Evolutionary conservation across 2,797 vertebrate genomes (phyloP), one percentile per base, ranked within the genome.

Genomic region (Chiropotes sagulatus): DNA sequence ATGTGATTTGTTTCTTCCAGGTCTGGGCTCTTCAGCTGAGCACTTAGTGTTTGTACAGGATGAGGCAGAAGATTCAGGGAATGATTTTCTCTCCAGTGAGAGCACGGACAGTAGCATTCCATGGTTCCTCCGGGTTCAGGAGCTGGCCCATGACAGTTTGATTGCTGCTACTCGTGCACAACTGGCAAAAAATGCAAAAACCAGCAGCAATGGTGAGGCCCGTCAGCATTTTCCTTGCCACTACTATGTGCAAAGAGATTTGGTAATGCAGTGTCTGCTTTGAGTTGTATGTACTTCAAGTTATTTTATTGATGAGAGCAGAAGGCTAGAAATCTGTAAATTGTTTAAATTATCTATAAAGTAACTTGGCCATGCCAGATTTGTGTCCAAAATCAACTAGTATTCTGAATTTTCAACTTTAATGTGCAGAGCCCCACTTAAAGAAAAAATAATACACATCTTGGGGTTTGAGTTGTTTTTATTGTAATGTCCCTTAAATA

Each of bases 161-260:
- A 99, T 99, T 17, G 99, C 99, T 57, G 99, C 99, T 97, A 99
- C 99, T 24, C 99, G 99, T 30, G 99, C 99, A 15, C 99, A 99
- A 94, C 98, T 99, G 0, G 99, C 99, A 17, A 99, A 99, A 98
- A 99, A 99, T 94, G 99, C 99, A 97, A 99, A 99, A 98, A 99
- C 99, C 98, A 99, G 98, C 99, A 98, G 96, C 96, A 99, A 99
- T 95, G 99, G 99, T 99, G 99, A 98, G 98, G 88, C 13, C 83
- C 11, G 6, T 78, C 9, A n/a, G 11, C 3, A 2, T 94, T 88
- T 82, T 90, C 58, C 46, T 78, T 48, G 92, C 67, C 13, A 17
- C 4, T 88, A 14, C 88, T 93, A 36, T 57, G 0, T 84, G 28
- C 26, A 84, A 22, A 83, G 79, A 64, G 41, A n/a, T 86, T 84